Percentiles rank a stretch among this genome's conserved stretches.
Evolutionary conservation across 2,113 vertebrate species (phyloP).

Genomic region (Anseranas semipalmata): DNA sequence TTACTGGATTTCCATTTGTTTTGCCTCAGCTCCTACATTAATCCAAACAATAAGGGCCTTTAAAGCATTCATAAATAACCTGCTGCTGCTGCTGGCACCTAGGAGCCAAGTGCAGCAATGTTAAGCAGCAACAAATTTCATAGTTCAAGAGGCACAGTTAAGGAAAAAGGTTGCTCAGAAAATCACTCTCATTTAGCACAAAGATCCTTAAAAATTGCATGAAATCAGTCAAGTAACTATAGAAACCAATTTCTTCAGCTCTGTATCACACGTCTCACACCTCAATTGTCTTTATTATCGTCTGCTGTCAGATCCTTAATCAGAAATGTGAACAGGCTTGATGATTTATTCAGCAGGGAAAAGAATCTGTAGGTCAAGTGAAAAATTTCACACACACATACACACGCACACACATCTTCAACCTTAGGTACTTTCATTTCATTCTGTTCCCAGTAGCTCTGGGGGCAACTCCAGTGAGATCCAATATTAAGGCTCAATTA

Average conservation of each 20-base stretch:
- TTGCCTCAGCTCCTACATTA: constrained; percentile 78
- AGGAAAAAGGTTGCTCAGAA: constrained; percentile 81
- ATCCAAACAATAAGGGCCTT: constrained; percentile 83
- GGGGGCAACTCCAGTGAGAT: constrained; percentile 96
- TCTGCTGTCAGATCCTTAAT: constrained; percentile 88
- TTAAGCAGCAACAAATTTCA: constrained; percentile 86
- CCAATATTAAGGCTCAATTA: constrained; percentile 99
- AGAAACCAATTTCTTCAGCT: constrained; percentile 89
- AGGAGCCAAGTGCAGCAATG: constrained; percentile 72
- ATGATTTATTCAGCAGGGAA: constrained; percentile 87
- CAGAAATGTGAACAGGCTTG: constrained; percentile 87
- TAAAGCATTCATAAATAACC: constrained; percentile 85
- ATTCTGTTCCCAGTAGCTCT: constrained; percentile 96
- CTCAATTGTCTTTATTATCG: constrained; percentile 89
- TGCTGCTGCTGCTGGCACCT: constrained; percentile 82
- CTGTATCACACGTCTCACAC: constrained; percentile 85
- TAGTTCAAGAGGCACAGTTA: constrained; percentile 85
- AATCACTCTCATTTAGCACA: constrained; percentile 82
- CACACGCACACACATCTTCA: constrained; percentile 72
- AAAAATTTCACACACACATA: constrained; percentile 79
- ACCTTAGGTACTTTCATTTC: constrained; percentile 96
- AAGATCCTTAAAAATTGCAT: constrained; percentile 84
- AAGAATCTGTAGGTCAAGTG: constrained; percentile 88
- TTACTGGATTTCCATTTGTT: constrained; percentile 79
- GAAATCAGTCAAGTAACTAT: constrained; percentile 87